Percentiles rank a stretch among this genome's conserved stretches.
These are phyloP conservation scores for Pogonocherus hispidulus DNA, from an alignment of 2,888 invertebrate species.

Conservation along the genomic window DNA sequence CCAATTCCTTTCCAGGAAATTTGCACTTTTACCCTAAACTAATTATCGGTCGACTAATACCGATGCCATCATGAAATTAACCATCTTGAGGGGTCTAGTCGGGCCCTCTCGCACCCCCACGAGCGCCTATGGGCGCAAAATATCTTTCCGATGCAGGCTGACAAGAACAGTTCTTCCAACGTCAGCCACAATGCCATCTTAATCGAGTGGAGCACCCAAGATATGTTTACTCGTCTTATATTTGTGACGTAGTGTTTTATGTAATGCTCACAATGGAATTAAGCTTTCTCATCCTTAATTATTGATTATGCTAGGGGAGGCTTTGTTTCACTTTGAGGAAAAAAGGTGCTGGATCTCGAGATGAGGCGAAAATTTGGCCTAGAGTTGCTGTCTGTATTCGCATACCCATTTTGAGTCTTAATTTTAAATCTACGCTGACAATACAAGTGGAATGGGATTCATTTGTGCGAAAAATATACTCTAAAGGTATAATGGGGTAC, in stretches of 20 bases:
- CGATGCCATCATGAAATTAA: no score
- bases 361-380: conserved; percentile 2
- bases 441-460: no score
- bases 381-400: no score
- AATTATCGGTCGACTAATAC: no score
- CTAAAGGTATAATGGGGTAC: no score
- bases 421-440: no score
- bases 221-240: conserved; percentile 65
- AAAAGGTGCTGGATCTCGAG: conserved; percentile 3
- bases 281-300: conserved; percentile 48
- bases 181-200: conserved; percentile 65
- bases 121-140: conserved; percentile 39
- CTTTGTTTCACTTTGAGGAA: conserved; percentile 35
- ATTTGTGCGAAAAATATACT: no score
- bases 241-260: conserved; percentile 61
- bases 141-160: conserved; percentile 68
- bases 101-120: no score
- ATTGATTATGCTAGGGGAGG: conserved; percentile 49
- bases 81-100: no score
- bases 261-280: conserved; percentile 55
- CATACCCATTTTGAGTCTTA: no score
- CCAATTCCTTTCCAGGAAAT: no score
- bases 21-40: no score
- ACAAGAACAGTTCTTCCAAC: conserved; percentile 67
- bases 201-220: conserved; percentile 65